Percentiles rank a stretch among this genome's conserved stretches.
Conservation (phyloP, 1,140 invertebrate species). For the Drosophila willistoni region DNA sequence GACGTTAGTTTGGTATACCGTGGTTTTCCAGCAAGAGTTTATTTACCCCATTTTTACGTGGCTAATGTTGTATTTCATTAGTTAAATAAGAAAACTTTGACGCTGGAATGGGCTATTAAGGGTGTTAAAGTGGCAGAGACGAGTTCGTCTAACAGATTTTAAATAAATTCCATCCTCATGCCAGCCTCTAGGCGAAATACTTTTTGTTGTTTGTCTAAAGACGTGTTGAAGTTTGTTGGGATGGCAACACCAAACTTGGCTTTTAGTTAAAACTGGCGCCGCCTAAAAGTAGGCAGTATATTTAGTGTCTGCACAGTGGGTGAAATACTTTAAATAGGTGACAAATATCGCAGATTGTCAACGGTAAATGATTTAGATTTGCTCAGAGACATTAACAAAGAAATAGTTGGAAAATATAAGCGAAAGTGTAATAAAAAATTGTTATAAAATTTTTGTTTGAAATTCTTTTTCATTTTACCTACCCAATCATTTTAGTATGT, state of each 20-base stretch:
- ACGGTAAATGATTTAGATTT: background rate
- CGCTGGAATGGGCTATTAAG: background rate
- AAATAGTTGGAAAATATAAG: too few species aligned
- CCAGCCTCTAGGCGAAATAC: background rate
- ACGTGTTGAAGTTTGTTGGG: conserved; percentile 12
- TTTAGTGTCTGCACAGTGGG: background rate
- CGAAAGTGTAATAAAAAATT: too few species aligned
- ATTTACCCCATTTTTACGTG: conserved; percentile 10
- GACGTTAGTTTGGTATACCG: background rate
- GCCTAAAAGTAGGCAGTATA: conserved; percentile 60
- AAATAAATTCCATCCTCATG: conserved; percentile 1
- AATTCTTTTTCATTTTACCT: too few species aligned
- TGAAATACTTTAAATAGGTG: background rate
- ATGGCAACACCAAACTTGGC: conserved; percentile 57
- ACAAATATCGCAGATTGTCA: too few species aligned
- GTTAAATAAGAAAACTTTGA: conserved; percentile 24
- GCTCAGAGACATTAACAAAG: too few species aligned
- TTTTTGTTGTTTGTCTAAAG: conserved; percentile 10
- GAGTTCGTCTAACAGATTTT: conserved; percentile 25
- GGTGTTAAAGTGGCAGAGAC: conserved; percentile 27
- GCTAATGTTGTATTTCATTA: conserved; percentile 35
- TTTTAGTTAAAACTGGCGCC: conserved; percentile 15
- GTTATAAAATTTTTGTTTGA: too few species aligned
- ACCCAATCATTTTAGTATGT: too few species aligned
- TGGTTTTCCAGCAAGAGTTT: conserved; percentile 19